Conservation (phyloP, 2,797 vertebrate species). For the Semotilus atromaculatus region DNA sequence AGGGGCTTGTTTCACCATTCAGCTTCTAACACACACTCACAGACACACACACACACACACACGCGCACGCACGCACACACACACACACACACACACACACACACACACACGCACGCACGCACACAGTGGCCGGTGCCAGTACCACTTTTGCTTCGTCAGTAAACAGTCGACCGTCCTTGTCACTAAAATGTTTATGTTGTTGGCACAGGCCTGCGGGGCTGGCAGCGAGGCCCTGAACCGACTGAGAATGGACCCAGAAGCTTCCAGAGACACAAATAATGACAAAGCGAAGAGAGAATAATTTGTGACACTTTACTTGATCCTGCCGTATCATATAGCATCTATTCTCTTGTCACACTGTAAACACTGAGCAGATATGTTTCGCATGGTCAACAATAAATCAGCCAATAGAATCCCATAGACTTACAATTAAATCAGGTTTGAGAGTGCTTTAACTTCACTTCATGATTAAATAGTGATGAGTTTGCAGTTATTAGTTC, state of each 20-base stretch:
- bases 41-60: conserved; percentile 16
- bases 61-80: not conserved
- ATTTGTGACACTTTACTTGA: conserved; percentile 37
- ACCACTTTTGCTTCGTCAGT: conserved; percentile 84
- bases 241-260: conserved; percentile 48
- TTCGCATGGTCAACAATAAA: not conserved
- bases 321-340: not conserved
- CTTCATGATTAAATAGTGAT: not conserved
- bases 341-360: not conserved
- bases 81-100: conserved; percentile 1
- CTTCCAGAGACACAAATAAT: conserved; percentile 68
- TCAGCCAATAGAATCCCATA: not conserved
- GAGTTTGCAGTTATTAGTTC: not conserved
- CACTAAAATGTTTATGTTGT: conserved; percentile 82
- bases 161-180: conserved; percentile 86
- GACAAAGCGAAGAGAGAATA: conserved; percentile 54
- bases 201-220: conserved; percentile 74
- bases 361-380: conserved; percentile 4
- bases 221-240: conserved; percentile 56
- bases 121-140: conserved; percentile 70
- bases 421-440: not conserved
- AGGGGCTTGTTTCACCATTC: not conserved
- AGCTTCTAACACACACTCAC: not conserved
- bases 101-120: not conserved
- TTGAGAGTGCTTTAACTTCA: not conserved